Percentiles rank a stretch among this genome's conserved stretches.
These are phyloP conservation scores for Todiramphus saurophagus DNA, from an alignment of 2,113 vertebrate species.

Conservation along the genomic window DNA sequence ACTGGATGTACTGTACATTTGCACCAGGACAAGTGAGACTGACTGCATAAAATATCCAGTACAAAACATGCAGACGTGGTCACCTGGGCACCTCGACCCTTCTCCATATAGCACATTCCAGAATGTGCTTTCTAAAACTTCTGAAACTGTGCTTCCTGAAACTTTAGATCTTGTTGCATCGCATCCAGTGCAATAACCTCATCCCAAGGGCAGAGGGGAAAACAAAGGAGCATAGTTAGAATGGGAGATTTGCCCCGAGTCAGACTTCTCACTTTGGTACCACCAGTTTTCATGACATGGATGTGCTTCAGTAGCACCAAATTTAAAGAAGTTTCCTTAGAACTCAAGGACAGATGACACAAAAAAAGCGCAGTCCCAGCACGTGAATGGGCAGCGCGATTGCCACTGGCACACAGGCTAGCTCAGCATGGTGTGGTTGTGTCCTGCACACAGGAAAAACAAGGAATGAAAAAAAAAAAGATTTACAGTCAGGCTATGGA, in stretches of 20 bases:
- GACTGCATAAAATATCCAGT: background rate
- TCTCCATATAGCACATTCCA: background rate
- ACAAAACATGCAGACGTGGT: background rate
- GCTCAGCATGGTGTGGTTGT: background rate
- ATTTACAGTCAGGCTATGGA: background rate
- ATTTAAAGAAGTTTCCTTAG: background rate
- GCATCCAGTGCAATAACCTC: background rate
- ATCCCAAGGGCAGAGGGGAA: background rate
- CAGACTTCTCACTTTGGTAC: background rate
- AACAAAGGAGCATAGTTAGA: background rate
- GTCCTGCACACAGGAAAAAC: background rate
- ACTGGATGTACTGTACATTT: background rate
- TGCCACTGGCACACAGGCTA: background rate
- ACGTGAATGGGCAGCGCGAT: fast-evolving
- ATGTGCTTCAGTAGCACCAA: background rate
- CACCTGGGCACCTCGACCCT: background rate
- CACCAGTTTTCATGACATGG: background rate
- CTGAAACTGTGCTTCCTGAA: background rate
- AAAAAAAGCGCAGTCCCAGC: background rate
- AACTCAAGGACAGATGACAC: background rate
- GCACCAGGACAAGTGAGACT: background rate
- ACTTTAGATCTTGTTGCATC: background rate
- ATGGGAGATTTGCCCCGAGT: fast-evolving
- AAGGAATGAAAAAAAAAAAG: background rate
- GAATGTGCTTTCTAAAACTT: no score